Percentiles rank a stretch among this genome's conserved stretches.
Conservation (phyloP, 2,888 invertebrate species). For the Gerosis bhagava region DNA sequence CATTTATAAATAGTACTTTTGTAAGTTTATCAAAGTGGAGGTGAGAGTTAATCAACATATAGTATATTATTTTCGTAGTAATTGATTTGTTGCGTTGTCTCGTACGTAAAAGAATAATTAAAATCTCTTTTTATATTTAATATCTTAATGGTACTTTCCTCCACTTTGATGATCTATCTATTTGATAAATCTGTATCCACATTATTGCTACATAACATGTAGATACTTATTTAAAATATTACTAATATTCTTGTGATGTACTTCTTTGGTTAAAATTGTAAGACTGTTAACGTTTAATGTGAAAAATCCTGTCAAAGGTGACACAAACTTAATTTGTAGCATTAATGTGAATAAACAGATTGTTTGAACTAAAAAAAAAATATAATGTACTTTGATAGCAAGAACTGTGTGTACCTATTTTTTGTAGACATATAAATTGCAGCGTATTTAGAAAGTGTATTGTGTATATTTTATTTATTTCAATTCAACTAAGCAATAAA, state of each 20-base stretch:
- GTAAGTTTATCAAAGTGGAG: conserved; percentile 14
- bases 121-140: background rate
- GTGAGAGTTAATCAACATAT: background rate
- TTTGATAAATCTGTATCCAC: conserved; percentile 17
- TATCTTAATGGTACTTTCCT: background rate
- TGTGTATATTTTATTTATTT: conserved; percentile 75
- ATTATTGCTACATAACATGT: conserved; percentile 12
- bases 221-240: conserved; percentile 13
- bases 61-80: too few species aligned
- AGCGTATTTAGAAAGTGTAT: conserved; percentile 34
- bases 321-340: conserved; percentile 1
- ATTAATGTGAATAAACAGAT: conserved; percentile 18
- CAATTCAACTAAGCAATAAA: conserved; percentile 78
- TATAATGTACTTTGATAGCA: conserved; percentile 19
- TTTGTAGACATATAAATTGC: conserved; percentile 48
- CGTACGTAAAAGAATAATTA: too few species aligned
- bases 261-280: background rate
- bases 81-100: too few species aligned
- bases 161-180: conserved; percentile 11
- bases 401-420: conserved; percentile 26
- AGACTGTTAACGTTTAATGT: conserved; percentile 16
- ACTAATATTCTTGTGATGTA: background rate
- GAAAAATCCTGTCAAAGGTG: conserved; percentile 4
- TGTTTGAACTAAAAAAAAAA: conserved; percentile 10
- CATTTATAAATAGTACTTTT: conserved; percentile 1